phyloP scores from a whole-genome alignment of 2,113 vertebrate genomes.

The Rhinoptilus africanus region DNA sequence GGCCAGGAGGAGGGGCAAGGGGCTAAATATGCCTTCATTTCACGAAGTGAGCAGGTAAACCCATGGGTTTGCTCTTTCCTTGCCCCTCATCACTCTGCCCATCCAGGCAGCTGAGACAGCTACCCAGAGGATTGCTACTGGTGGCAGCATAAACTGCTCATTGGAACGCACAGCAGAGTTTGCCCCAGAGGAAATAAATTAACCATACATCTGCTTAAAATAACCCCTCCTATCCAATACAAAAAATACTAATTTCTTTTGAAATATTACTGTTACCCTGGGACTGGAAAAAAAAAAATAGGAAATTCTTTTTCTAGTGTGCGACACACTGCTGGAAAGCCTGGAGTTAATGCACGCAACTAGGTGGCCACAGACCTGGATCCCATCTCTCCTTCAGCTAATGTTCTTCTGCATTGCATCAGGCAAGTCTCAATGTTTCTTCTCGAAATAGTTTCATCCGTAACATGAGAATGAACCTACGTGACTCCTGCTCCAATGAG shows the following conservation, averaged over 20 bases:
- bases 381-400: not conserved
- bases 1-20: not conserved
- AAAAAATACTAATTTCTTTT: not conserved
- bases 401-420: not conserved
- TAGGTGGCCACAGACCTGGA: not conserved
- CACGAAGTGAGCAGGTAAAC: not conserved
- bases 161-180: not conserved
- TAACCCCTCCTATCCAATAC: not conserved
- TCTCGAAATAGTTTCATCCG: not conserved
- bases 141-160: not conserved
- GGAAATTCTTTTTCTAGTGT: not conserved
- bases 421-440: not conserved
- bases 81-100: not conserved
- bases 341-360: not conserved
- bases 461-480: not conserved
- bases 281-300: not conserved
- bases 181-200: not conserved
- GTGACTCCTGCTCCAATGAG: not conserved
- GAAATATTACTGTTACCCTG: not conserved
- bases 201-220: not conserved
- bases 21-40: not conserved
- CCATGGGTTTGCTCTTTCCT: not conserved
- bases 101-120: not conserved
- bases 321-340: not conserved
- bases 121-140: not conserved